Percentiles rank a stretch among this genome's conserved stretches.
Conservation (phyloP, 2,113 vertebrate genomes). For the Eulemur rufifrons region DNA sequence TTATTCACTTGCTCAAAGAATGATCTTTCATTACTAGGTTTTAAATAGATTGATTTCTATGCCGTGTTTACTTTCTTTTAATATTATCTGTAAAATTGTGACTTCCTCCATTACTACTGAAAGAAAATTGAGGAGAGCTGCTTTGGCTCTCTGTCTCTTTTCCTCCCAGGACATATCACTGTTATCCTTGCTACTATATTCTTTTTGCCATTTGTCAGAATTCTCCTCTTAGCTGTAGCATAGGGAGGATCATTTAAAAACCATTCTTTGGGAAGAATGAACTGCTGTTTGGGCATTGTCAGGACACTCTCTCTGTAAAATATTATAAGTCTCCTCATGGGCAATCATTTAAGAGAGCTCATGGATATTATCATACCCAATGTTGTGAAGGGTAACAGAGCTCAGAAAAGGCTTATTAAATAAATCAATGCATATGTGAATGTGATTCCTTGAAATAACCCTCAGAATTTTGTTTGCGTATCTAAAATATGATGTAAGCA, state of each 20-base stretch:
- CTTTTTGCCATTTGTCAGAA: slow-evolving; percentile 24
- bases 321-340: not conserved
- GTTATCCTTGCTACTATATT: not conserved
- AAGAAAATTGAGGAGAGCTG: not conserved
- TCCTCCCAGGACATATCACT: not conserved
- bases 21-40: not conserved
- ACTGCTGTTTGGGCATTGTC: not conserved
- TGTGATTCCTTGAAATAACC: not conserved
- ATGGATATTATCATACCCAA: not conserved
- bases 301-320: not conserved
- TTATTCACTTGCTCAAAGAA: not conserved
- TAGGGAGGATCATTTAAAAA: slow-evolving; percentile 5
- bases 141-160: not conserved
- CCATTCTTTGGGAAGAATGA: slow-evolving; percentile 35
- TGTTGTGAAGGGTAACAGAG: not conserved
- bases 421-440: not conserved
- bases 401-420: slow-evolving; percentile 12
- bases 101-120: not conserved
- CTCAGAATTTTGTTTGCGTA: not conserved
- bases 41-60: slow-evolving; percentile 27
- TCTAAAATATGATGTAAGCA: slow-evolving; percentile 24
- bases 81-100: slow-evolving; percentile 18
- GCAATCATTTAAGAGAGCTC: not conserved
- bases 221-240: slow-evolving; percentile 33
- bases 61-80: slow-evolving; percentile 33